Evolutionary conservation across 2,888 invertebrate species (phyloP), one percentile per base, ranked within the genome.

Genomic region (Leucophenga montana): DNA sequence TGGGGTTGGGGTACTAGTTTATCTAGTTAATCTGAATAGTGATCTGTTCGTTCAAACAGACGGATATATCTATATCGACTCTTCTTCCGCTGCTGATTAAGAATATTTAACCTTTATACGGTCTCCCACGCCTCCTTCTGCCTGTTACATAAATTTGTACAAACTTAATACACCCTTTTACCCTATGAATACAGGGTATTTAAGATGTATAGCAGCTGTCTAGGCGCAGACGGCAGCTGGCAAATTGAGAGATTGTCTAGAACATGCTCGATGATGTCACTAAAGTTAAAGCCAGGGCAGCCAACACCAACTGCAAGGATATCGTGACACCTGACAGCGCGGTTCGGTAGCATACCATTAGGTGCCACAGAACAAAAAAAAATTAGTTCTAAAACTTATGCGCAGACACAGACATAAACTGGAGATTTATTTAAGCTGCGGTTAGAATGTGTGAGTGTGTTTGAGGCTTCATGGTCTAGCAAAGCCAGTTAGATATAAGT

Each of bases 301-400:
- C 14, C 22, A 54, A n/a, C n/a, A 53, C 53, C 22, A 13, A 27
- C 9, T 31, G 31, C 33, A 31, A 80, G 80, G 80, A 74, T 78
- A 82, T 74, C 78, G 77, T 80, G 82, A 82, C 79, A 82, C 82
- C 80, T 80, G 82, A 78, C 79, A 80, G 11, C 18, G 16, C 13
- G 6, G 20, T 16, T 16, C 14, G 44, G 14, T 31, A 44, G 62
- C 46, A 44, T 44, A 44, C 62, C 44, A 18, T 46, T 62, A 46
- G 18, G 13, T 22, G 62, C 22, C 62, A 39, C 48, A 64, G 18
- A n/a, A 22, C 9, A 0, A 6, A 22, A 20, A 39, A 27, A 57
- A 27, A 6, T 0, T 6, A 57, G 16, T 57, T 1, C 11, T 14
- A 57, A 57, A 50, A 50, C 50, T n/a, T 57, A 8, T 22, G 31